These are phyloP conservation scores for Ia io DNA, from an alignment of 2,113 vertebrate species.

Conservation along the genomic window DNA sequence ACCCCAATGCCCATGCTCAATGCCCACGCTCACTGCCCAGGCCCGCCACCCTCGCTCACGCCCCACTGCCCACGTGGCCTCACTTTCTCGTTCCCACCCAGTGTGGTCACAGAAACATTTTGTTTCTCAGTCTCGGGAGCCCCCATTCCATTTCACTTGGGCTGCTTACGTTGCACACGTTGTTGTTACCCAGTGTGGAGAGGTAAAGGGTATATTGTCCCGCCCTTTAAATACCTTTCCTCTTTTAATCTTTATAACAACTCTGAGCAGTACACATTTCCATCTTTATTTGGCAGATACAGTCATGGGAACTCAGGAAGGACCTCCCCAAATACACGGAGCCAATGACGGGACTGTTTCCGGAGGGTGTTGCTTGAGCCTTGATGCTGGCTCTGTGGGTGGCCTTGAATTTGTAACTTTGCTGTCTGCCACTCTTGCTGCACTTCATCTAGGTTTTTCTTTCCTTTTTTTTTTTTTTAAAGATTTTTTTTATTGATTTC, in stretches of 20 bases:
- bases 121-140: neutral
- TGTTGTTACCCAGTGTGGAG: neutral
- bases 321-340: neutral
- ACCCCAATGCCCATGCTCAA: too few species aligned
- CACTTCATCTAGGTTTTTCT: too few species aligned
- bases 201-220: neutral
- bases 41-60: too few species aligned
- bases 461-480: too few species aligned
- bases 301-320: neutral
- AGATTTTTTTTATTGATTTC: too few species aligned
- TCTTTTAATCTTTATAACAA: neutral
- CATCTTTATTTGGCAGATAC: neutral
- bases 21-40: too few species aligned
- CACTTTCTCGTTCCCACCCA: neutral
- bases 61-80: neutral
- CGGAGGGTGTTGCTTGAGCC: too few species aligned
- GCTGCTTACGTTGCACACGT: neutral
- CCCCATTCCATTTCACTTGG: neutral
- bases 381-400: too few species aligned
- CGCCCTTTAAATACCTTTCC: neutral
- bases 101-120: rapidly evolving
- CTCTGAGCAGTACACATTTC: neutral
- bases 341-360: too few species aligned
- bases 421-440: too few species aligned
- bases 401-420: too few species aligned